These are phyloP conservation scores for Uropetala carovei DNA, from an alignment of 2,888 invertebrate genomes.

Conservation along the genomic window DNA sequence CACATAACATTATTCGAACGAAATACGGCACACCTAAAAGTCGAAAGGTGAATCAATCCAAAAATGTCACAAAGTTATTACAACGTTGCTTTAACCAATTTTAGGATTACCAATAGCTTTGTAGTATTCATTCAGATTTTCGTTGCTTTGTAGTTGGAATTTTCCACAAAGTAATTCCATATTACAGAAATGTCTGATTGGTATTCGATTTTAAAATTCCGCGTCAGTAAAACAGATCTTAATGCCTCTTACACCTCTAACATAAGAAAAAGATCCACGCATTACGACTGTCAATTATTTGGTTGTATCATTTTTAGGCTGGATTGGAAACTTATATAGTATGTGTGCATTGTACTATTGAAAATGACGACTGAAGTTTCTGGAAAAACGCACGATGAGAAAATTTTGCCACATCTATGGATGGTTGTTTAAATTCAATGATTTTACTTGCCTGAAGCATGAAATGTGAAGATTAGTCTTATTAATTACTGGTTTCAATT, in stretches of 20 bases:
- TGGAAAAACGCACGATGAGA: background rate
- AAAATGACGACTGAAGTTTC: background rate
- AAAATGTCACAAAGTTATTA: constrained; percentile 8
- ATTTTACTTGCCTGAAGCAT: background rate
- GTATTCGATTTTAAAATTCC: background rate
- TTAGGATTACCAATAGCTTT: constrained; percentile 78
- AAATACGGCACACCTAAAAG: constrained; percentile 81
- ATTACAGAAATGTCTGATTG: constrained; percentile 68
- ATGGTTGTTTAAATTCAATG: background rate
- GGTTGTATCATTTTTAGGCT: no score
- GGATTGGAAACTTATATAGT: no score
- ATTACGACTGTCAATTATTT: no score
- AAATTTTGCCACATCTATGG: background rate
- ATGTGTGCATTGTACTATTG: no score
- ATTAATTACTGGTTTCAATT: background rate
- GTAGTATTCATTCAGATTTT: constrained; percentile 82
- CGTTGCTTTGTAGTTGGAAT: constrained; percentile 81
- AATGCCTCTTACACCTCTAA: no score
- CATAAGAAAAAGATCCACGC: no score
- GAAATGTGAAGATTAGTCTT: background rate
- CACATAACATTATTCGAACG: constrained; percentile 81
- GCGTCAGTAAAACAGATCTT: background rate
- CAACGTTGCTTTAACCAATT: constrained; percentile 25
- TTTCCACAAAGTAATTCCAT: constrained; percentile 80
- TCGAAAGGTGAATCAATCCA: background rate